Evolutionary conservation across 2,797 vertebrate genomes (phyloP), one percentile per base, ranked within the genome.

Genomic region (Melanogrammus aeglefinus): DNA sequence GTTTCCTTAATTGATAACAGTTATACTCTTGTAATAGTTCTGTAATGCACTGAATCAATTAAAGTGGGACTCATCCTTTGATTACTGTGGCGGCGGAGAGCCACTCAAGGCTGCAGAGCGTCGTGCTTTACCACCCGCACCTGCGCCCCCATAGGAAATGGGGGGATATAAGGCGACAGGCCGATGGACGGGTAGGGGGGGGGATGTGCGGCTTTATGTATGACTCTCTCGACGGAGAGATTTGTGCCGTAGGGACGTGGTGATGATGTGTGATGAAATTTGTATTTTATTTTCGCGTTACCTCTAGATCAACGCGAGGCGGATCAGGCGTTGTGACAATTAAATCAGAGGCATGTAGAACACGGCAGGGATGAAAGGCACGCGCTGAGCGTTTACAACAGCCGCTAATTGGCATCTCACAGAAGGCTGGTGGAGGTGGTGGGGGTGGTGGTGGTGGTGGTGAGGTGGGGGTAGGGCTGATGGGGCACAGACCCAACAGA

Each of bases 331-430:
- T 6, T 24, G 57, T 8, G 57, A 18, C 76, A 77, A 79, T 82
- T 76, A 83, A 78, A 84, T 77, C 66, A 2, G 12, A 81, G 36
- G 75, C 35, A 24, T 80, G 75, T 76, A 77, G 79, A 51, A 74
- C 66, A 38, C 4, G 31, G 51, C 77, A 41, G 76, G 33, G 75
- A 87, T 78, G 76, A 86, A 80, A 89, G 76, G 44, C 5, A 75
- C 2, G 38, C 8, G 0, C 44, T 13, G 71, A 75, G 78, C 76
- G 57, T 85, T 83, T 82, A 84, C 83, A 82, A 69, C 21, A n/a
- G n/a, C 63, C 24, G 24, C 63, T 69, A 69, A 90, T 89, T 86
- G 82, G 85, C 76, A 81, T 82, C 80, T 75, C 76, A 84, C 71
- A 71, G 69, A 71, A 12, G 69, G 57, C 57, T 63, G 57, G 21